A percentile compares a stretch with the other conserved stretches of the same genome.
phyloP scores from a whole-genome alignment of 2,113 vertebrate genomes.

The Dendrocopos noguchii region DNA sequence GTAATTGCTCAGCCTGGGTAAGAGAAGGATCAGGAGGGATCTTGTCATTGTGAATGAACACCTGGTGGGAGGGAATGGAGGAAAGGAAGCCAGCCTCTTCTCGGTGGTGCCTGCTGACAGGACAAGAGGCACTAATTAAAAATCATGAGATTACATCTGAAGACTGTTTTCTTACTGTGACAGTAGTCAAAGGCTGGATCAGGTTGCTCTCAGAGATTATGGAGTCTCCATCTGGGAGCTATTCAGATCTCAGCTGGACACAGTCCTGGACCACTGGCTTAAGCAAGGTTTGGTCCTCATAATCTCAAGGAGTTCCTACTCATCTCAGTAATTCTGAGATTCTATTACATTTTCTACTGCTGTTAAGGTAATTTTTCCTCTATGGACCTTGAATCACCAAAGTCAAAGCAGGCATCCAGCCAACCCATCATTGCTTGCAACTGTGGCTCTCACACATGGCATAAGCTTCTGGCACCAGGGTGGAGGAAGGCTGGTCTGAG shows the following conservation, averaged over 20 bases:
- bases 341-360: background rate
- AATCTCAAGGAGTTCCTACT: background rate
- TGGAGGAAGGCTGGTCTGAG: background rate
- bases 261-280: background rate
- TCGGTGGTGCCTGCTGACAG: background rate
- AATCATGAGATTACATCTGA: background rate
- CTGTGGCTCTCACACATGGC: background rate
- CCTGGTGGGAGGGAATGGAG: background rate
- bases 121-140: background rate
- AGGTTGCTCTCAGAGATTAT: background rate
- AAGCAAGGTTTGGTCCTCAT: background rate
- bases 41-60: background rate
- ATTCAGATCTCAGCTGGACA: background rate
- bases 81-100: background rate
- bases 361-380: background rate
- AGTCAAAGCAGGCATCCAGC: rapidly evolving
- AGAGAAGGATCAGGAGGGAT: background rate
- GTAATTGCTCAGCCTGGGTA: background rate
- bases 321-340: background rate
- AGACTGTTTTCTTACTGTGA: background rate
- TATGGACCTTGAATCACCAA: background rate
- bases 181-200: background rate
- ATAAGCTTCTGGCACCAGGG: background rate
- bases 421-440: background rate
- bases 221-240: background rate